Conservation (phyloP, 2,888 invertebrate genomes). For the Atrina japonica region DNA sequence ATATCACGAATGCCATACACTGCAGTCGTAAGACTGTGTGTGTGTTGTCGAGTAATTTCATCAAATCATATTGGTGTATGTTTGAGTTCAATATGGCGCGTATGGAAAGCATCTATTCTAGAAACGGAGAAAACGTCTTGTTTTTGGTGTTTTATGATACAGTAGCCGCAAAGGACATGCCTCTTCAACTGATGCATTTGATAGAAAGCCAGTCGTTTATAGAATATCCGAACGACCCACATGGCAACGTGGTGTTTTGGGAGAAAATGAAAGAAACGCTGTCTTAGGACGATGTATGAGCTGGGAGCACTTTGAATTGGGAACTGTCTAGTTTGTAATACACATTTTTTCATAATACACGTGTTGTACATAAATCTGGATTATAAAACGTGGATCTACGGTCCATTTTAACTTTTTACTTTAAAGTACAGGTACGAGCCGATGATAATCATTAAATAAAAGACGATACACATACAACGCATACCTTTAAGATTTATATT, state of each 20-base stretch:
- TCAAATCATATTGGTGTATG: slow-evolving; percentile 39
- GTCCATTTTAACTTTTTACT: no score
- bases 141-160: slow-evolving; percentile 37
- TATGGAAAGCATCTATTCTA: slow-evolving; percentile 41
- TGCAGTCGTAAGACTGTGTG: slow-evolving; percentile 21
- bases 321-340: no score
- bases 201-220: slow-evolving; percentile 40
- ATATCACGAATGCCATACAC: slow-evolving; percentile 34
- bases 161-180: slow-evolving; percentile 31
- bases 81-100: slow-evolving; percentile 38
- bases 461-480: no score
- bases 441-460: no score
- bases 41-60: slow-evolving; percentile 21
- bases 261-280: slow-evolving; percentile 25
- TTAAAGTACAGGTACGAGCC: no score
- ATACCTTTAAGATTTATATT: no score
- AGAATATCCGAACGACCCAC: slow-evolving; percentile 40
- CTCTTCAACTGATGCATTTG: slow-evolving; percentile 24
- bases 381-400: no score
- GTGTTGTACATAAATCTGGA: no score
- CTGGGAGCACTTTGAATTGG: no score
- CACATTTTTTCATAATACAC: no score
- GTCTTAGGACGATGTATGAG: no score
- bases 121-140: slow-evolving; percentile 33
- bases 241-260: slow-evolving; percentile 41